phyloP scores from a whole-genome alignment of 2,888 invertebrate species.

The Phasia obesa region DNA sequence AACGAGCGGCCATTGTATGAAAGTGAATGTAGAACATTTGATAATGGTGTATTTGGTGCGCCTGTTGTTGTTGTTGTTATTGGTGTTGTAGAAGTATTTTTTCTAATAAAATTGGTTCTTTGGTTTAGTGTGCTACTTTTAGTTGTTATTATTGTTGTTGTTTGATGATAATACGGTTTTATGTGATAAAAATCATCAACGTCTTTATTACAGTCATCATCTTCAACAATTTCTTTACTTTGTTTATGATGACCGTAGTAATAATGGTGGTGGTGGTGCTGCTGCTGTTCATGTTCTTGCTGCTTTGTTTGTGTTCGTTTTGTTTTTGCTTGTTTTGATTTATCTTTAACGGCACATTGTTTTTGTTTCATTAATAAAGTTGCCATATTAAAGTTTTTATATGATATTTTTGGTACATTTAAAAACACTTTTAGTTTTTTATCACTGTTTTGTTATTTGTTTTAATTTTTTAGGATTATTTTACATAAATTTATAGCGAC shows the following conservation, averaged over 20 bases:
- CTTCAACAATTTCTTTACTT: slow-evolving; percentile 3
- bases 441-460: slow-evolving; percentile 14
- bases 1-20: slow-evolving; percentile 32
- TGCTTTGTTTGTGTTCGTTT: slow-evolving; percentile 12
- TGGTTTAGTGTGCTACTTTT: slow-evolving; percentile 49
- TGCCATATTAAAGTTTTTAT: slow-evolving; percentile 51
- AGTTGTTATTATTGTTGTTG: slow-evolving; percentile 29
- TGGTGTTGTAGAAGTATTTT: slow-evolving; percentile 27
- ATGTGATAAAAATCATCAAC: slow-evolving; percentile 59
- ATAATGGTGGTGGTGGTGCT: slow-evolving; percentile 16
- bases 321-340: slow-evolving; percentile 35
- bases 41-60: slow-evolving; percentile 8
- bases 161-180: slow-evolving; percentile 55
- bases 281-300: slow-evolving; percentile 5
- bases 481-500: slow-evolving; percentile 19
- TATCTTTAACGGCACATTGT: slow-evolving; percentile 31
- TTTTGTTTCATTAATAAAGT: slow-evolving; percentile 24
- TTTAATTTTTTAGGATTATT: slow-evolving; percentile 14
- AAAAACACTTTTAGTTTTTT: slow-evolving; percentile 37
- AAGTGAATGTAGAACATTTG: slow-evolving; percentile 53
- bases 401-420: background rate
- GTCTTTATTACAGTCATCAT: slow-evolving; percentile 10
- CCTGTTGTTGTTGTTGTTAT: slow-evolving; percentile 31
- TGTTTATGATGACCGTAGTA: slow-evolving; percentile 24
- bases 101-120: slow-evolving; percentile 42